Percentiles rank a stretch among this genome's conserved stretches.
Conservation (phyloP, 2,888 invertebrate genomes). For the Drosophila robusta region DNA sequence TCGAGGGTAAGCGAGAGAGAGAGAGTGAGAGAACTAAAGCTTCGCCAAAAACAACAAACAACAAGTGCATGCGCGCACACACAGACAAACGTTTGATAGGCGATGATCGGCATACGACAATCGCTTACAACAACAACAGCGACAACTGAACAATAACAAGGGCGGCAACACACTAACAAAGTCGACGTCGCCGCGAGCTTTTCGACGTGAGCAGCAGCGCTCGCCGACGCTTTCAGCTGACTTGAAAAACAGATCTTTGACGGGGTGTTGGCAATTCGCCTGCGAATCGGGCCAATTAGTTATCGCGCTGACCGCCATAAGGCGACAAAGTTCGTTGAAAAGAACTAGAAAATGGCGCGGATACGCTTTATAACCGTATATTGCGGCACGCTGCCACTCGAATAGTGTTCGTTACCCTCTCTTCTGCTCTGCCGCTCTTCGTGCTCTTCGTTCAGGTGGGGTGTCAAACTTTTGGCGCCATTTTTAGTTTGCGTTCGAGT, state of each 20-base stretch:
- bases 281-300: conserved; percentile 15
- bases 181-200: conserved; percentile 14
- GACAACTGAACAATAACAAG: conserved; percentile 23
- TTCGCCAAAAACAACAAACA: conserved; percentile 34
- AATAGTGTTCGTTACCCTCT: conserved; percentile 21
- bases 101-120: conserved; percentile 46
- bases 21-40: conserved; percentile 20
- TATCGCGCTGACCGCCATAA: conserved; percentile 10
- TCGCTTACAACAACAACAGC: conserved; percentile 15
- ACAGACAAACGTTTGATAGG: conserved; percentile 35
- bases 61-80: conserved; percentile 4
- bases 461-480: conserved; percentile 78
- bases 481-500: conserved; percentile 77
- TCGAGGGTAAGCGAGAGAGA: conserved; percentile 14
- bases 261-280: conserved; percentile 11
- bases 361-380: conserved; percentile 59
- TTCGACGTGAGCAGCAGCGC: conserved; percentile 2
- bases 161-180: conserved; percentile 13
- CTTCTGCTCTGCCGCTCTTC: conserved; percentile 17
- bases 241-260: conserved; percentile 34
- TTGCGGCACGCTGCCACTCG: conserved; percentile 43
- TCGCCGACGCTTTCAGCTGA: background rate
- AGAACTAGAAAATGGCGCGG: conserved; percentile 58
- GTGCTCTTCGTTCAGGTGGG: conserved; percentile 31
- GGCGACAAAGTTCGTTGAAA: conserved; percentile 13